Percentiles rank a stretch among this genome's conserved stretches.
Evolutionary conservation across 2,797 vertebrate species (phyloP).

Genomic region (Cephalopachus bancanus): DNA sequence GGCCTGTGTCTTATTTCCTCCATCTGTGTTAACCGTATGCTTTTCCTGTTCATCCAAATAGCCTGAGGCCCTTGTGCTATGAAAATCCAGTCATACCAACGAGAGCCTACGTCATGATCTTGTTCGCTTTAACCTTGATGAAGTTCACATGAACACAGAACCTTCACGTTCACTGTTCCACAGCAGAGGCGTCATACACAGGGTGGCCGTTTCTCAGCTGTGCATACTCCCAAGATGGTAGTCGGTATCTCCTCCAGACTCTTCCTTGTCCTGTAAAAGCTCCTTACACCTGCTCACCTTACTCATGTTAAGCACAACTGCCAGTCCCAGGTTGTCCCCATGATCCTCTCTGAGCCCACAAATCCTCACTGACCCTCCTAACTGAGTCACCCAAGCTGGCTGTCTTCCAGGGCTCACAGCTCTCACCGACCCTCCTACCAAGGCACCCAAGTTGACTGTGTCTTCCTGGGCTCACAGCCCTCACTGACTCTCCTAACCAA

Average conservation of each 20-base stretch:
- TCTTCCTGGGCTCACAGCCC: too few relatives aligned
- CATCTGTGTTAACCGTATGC: background rate
- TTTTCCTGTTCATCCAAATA: background rate
- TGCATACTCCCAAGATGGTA: background rate
- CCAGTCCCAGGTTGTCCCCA: background rate
- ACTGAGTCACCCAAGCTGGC: too few relatives aligned
- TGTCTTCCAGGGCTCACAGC: too few relatives aligned
- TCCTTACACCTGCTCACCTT: background rate
- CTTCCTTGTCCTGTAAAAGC: background rate
- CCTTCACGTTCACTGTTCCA: background rate
- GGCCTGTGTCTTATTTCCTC: background rate
- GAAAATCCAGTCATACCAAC: background rate
- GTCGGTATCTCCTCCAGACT: too few relatives aligned
- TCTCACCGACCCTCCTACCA: background rate
- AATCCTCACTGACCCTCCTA: background rate
- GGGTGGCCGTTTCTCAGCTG: background rate
- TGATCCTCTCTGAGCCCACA: background rate
- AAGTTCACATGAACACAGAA: background rate
- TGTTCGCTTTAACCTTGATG: background rate
- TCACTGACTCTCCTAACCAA: too few relatives aligned
- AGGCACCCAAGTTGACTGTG: background rate
- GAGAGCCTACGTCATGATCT: background rate
- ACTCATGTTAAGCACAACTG: background rate
- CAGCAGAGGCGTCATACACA: background rate
- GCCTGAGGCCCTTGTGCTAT: too few relatives aligned